These are phyloP conservation scores for Tamandua tetradactyla DNA, from an alignment of 2,797 vertebrate genomes.

Conservation along the genomic window DNA sequence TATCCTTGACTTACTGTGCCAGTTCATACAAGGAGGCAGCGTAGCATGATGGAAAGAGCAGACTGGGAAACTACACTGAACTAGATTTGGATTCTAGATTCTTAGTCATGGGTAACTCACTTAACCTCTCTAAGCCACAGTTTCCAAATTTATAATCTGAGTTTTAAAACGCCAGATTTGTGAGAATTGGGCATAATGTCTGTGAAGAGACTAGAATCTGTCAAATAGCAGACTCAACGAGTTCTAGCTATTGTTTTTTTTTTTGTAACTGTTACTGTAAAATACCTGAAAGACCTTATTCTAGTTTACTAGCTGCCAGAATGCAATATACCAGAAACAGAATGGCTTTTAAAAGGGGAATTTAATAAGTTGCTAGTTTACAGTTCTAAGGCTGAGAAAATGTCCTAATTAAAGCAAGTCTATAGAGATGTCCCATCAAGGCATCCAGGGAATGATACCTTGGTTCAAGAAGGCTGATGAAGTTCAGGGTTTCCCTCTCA, in stretches of 20 bases:
- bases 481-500: too few relatives aligned
- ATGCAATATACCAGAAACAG: too few relatives aligned
- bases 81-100: not conserved
- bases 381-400: too few relatives aligned
- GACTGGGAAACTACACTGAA: not conserved
- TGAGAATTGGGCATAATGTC: not conserved
- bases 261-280: not conserved
- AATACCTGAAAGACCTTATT: not conserved
- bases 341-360: too few relatives aligned
- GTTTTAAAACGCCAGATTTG: slow-evolving; percentile 4
- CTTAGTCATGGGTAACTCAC: not conserved
- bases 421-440: too few relatives aligned
- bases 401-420: too few relatives aligned
- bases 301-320: too few relatives aligned
- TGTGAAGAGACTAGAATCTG: not conserved
- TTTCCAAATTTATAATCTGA: not conserved
- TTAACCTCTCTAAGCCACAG: not conserved
- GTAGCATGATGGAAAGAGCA: not conserved
- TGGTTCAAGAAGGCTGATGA: too few relatives aligned
- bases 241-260: not conserved
- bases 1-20: not conserved
- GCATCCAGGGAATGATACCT: too few relatives aligned
- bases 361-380: too few relatives aligned
- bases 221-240: not conserved
- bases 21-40: not conserved